Evolutionary conservation across 2,113 vertebrate genomes (phyloP), one percentile per base, ranked within the genome.

Genomic region (Eulemur rufifrons): DNA sequence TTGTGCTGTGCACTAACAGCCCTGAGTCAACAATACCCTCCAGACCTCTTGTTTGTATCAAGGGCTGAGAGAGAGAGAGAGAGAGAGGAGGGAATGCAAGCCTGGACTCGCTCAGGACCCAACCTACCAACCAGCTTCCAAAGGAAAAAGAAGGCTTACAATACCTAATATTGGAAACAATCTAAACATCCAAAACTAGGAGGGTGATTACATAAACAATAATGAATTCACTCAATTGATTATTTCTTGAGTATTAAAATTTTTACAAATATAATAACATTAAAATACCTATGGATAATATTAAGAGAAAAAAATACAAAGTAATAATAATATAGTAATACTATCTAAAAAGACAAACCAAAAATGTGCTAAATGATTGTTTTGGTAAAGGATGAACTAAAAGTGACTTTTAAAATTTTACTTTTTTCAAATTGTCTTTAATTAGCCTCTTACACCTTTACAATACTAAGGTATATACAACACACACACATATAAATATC

Each of bases 291-390:
- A 27, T 90, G 66, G 20, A 83, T 66, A 89, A 29, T 74, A 74
- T 39, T n/a, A 68, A 89, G 39, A 50, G 77, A 3, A 86, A 97
- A 95, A 95, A 80, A 71, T 15, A 64, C 59, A 87, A 82, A 66
- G 20, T 39, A 93, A 52, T 84, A 83, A 56, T 13, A 80, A 39
- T 69, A n/a, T 39, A 32, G 34, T 47, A 74, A 73, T n/a, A 73
- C 17, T 78, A 77, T 23, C 14, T 88, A 71, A 96, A 95, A 93
- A 63, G 37, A 37, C 10, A 93, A n/a, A 74, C 78, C 54, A 87
- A 76, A 93, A 93, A 80, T 89, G 11, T 83, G n/a, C 13, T 11
- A 73, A 95, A 56, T 42, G 56, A 34, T 6, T 90, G 42, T 56
- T 87, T 86, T 8, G 3, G 21, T 80, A 85, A 93, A 84, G 39